Percentiles rank a stretch among this genome's conserved stretches.
Conservation (phyloP, 2,888 invertebrate species). For the Tolmerus cingulatus region DNA sequence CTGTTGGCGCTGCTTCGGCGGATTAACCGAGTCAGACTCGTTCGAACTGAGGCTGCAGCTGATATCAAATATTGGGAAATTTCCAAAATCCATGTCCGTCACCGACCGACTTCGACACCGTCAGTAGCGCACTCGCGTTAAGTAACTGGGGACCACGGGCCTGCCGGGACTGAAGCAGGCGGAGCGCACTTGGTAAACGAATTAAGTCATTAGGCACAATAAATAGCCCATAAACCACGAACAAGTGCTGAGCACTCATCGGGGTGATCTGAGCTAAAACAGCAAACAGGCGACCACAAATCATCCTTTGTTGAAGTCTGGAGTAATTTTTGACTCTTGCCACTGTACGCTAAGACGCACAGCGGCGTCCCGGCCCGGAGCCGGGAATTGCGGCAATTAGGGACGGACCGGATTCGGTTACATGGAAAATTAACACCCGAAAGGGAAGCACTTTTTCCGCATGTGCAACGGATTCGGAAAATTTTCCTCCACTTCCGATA, state of each 20-base stretch:
- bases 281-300: constrained; percentile 37
- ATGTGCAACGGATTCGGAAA: background rate
- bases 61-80: constrained; percentile 35
- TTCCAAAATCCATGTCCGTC: constrained; percentile 37
- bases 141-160: background rate
- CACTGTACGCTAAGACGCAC: background rate
- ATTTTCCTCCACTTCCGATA: constrained; percentile 3
- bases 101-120: background rate
- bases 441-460: constrained; percentile 4
- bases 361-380: background rate
- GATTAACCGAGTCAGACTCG: constrained; percentile 57
- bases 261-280: constrained; percentile 3
- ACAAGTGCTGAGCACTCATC: constrained; percentile 26
- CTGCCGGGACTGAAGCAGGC: background rate
- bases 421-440: constrained; percentile 21
- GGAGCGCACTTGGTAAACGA: constrained; percentile 57
- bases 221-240: constrained; percentile 59
- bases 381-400: constrained; percentile 14
- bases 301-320: constrained; percentile 28
- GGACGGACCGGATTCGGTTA: constrained; percentile 19
- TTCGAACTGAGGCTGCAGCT: constrained; percentile 2
- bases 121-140: background rate
- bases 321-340: constrained; percentile 5
- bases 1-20: constrained; percentile 73
- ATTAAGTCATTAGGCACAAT: constrained; percentile 63